Conservation (phyloP, 2,113 vertebrate genomes). For the Dascyllus trimaculatus region DNA sequence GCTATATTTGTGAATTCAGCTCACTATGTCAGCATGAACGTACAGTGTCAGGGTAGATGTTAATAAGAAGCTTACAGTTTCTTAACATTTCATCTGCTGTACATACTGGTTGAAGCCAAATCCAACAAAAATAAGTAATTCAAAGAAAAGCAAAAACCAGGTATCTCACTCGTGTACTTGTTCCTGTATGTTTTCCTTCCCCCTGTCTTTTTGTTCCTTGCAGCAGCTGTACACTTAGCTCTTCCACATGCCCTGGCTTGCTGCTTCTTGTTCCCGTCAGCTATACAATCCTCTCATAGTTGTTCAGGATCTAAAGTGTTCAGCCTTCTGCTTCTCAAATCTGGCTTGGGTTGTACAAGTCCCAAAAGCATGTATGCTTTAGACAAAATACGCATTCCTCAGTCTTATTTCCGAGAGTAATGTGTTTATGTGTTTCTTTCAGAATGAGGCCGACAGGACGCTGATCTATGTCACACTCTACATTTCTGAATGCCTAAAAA, state of each 20-base stretch:
- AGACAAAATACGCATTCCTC: not conserved
- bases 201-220: not conserved
- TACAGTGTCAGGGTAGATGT: too few relatives aligned
- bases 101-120: too few relatives aligned
- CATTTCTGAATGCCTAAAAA: slow-evolving; percentile 99
- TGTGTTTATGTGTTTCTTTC: slow-evolving; percentile 42
- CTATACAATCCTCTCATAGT: slow-evolving; percentile 29
- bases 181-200: not conserved
- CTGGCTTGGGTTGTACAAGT: not conserved
- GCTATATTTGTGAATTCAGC: not conserved
- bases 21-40: not conserved
- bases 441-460: slow-evolving; percentile 98
- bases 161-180: not conserved
- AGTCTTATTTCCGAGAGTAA: not conserved
- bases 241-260: slow-evolving; percentile 71
- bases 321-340: not conserved
- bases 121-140: not conserved
- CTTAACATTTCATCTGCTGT: not conserved
- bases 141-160: not conserved
- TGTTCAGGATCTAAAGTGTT: slow-evolving; percentile 11
- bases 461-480: slow-evolving; percentile 98
- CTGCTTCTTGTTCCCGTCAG: slow-evolving; percentile 10
- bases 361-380: not conserved
- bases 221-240: slow-evolving; percentile 34
- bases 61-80: too few relatives aligned